Evolutionary conservation across 2,888 invertebrate species (phyloP).

Genomic region (Andrena hattorfiana): DNA sequence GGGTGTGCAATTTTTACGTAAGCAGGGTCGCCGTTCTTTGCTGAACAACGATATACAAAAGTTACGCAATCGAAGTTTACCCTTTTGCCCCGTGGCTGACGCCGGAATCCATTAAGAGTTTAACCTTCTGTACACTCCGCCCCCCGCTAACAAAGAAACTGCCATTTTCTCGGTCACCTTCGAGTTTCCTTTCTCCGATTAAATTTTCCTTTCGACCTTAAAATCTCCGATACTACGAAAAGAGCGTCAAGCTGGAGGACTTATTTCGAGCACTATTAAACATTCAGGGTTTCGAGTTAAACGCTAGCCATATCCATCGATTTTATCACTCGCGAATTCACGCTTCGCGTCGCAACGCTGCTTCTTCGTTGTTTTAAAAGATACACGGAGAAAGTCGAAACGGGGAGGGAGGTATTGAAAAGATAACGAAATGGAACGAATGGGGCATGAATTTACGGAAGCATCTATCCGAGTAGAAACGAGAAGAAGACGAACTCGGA

Average conservation of each 20-base stretch:
- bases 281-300: not conserved
- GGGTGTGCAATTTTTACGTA: not conserved
- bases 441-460: constrained; percentile 55
- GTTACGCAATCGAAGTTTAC: constrained; percentile 46
- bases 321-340: not conserved
- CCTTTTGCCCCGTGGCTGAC: constrained; percentile 9
- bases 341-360: not conserved
- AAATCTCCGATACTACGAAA: not conserved
- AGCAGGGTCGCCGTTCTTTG: not conserved
- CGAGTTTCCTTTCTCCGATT: not conserved
- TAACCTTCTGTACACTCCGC: constrained; percentile 17
- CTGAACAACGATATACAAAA: constrained; percentile 7
- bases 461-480: constrained; percentile 50
- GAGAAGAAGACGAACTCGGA: constrained; percentile 54
- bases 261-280: not conserved
- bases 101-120: constrained; percentile 47
- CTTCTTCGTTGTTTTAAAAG: not conserved
- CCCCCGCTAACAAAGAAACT: constrained; percentile 16
- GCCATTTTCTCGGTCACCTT: constrained; percentile 26
- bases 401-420: constrained; percentile 14
- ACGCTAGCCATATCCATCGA: not conserved
- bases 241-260: not conserved
- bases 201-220: constrained; percentile 1
- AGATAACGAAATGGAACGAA: constrained; percentile 55
- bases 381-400: not conserved